Conservation (phyloP, 2,113 vertebrate genomes). For the Nycticryphes semicollaris region DNA sequence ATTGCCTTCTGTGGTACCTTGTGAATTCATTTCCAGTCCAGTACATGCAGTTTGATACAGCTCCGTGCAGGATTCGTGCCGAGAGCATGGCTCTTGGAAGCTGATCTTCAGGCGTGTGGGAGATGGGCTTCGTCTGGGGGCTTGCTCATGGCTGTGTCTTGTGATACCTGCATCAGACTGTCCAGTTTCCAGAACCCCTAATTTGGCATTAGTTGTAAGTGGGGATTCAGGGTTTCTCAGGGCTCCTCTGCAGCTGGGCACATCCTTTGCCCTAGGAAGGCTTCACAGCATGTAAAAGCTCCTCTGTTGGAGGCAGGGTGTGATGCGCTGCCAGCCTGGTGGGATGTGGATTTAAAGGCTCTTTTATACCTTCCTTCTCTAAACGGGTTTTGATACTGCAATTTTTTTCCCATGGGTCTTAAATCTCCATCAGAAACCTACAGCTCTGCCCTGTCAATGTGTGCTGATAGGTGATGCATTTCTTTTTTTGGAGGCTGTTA, state of each 20-base stretch:
- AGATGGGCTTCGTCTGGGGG: not conserved
- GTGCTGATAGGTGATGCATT: not conserved
- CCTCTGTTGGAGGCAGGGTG: conserved; percentile 27
- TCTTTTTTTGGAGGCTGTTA: not conserved
- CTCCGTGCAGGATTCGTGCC: not conserved
- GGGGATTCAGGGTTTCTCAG: not conserved
- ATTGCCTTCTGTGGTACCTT: not conserved
- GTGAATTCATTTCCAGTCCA: not conserved
- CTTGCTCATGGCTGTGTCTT: not conserved
- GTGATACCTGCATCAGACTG: too few species aligned
- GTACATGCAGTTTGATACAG: not conserved
- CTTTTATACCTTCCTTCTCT: not conserved
- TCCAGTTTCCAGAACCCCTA: not conserved
- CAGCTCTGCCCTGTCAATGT: not conserved
- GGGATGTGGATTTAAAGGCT: conserved; percentile 1
- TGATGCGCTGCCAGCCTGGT: conserved; percentile 4
- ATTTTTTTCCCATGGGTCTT: not conserved
- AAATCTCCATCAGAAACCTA: conserved; percentile 2
- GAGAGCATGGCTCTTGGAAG: not conserved
- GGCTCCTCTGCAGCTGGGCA: not conserved
- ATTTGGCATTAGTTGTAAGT: not conserved
- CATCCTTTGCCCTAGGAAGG: not conserved
- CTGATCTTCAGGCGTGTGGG: not conserved
- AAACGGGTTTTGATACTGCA: not conserved
- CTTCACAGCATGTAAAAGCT: not conserved